phyloP scores from a whole-genome alignment of 2,888 invertebrate genomes.

The Hydrotaea cyrtoneurina region DNA sequence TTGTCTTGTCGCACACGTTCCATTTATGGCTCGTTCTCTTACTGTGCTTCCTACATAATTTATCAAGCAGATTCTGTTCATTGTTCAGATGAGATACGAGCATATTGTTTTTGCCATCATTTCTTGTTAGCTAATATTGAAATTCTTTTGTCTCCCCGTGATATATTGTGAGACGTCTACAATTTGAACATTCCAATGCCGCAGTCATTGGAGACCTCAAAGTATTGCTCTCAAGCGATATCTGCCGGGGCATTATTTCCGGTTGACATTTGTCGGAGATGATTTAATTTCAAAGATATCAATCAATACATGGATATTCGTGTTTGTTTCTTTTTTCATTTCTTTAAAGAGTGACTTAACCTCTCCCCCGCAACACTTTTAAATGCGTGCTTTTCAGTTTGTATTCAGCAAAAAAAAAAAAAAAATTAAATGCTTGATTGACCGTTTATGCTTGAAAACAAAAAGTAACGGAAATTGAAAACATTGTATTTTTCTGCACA shows the following conservation, averaged over 20 bases:
- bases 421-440: background rate
- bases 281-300: background rate
- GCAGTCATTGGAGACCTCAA: too few relatives aligned
- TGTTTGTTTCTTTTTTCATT: background rate
- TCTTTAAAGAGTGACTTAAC: background rate
- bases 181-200: too few relatives aligned
- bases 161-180: too few relatives aligned
- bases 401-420: background rate
- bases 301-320: too few relatives aligned
- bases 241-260: background rate
- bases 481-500: background rate
- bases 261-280: background rate
- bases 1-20: background rate
- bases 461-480: constrained; percentile 13
- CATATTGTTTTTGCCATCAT: too few relatives aligned
- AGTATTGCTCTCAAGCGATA: too few relatives aligned
- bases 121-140: too few relatives aligned
- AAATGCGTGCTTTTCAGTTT: background rate
- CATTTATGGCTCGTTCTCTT: too few relatives aligned
- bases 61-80: too few relatives aligned
- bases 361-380: background rate
- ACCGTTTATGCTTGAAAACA: background rate
- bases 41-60: background rate
- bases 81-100: too few relatives aligned
- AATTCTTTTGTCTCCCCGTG: too few relatives aligned